Evolutionary conservation across 1,140 invertebrate genomes (phyloP).

Genomic region (Lasioglossum baleicum): DNA sequence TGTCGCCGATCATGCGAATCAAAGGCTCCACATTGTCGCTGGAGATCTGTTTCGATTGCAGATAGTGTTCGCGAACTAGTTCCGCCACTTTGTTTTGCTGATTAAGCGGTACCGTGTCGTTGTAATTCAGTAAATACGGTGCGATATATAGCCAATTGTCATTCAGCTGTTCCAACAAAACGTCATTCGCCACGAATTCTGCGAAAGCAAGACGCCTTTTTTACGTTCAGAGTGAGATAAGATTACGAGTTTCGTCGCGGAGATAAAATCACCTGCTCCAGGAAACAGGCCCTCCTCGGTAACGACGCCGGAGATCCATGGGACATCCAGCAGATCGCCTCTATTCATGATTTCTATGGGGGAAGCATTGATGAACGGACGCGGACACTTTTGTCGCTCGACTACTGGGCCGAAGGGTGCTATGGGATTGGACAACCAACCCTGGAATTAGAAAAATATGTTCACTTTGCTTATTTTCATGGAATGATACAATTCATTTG

Average conservation of each 20-base stretch:
- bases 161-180: conserved; percentile 77
- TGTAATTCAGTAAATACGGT: conserved; percentile 3
- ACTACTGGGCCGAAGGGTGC: conserved; percentile 81
- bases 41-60: not conserved
- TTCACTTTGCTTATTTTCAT: not conserved
- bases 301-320: conserved; percentile 79
- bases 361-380: conserved; percentile 79
- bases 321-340: conserved; percentile 76
- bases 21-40: not conserved
- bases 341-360: conserved; percentile 78
- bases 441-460: conserved; percentile 49
- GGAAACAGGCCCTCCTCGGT: conserved; percentile 81
- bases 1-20: conserved; percentile 4
- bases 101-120: not conserved
- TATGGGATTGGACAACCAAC: conserved; percentile 78
- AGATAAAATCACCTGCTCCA: conserved; percentile 73
- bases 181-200: conserved; percentile 77
- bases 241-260: not conserved
- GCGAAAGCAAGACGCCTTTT: conserved; percentile 4
- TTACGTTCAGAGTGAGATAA: not conserved
- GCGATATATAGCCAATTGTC: conserved; percentile 77
- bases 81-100: not conserved
- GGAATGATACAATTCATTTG: too few species aligned
- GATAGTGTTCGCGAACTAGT: not conserved
- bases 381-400: conserved; percentile 69